These are phyloP conservation scores for Pheosia tremula DNA, from an alignment of 2,888 invertebrate species.

Conservation along the genomic window DNA sequence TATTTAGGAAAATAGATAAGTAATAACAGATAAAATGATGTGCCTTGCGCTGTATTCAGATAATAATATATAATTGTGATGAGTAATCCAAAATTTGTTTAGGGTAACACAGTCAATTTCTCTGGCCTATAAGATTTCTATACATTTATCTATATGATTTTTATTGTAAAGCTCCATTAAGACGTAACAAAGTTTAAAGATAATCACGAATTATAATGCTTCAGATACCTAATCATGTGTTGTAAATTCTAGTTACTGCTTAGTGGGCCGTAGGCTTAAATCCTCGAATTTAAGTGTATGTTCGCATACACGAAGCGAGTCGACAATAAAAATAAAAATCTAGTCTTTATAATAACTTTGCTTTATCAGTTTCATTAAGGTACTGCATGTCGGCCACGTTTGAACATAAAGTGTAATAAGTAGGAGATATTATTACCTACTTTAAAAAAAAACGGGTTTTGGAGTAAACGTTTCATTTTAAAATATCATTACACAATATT, in stretches of 20 bases:
- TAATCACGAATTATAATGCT: too few relatives aligned
- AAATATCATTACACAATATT: neutral
- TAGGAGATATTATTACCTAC: neutral
- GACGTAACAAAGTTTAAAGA: constrained; percentile 17
- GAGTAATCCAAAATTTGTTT: constrained; percentile 61
- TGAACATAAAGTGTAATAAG: constrained; percentile 11
- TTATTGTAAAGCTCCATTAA: constrained; percentile 31
- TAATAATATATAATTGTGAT: constrained; percentile 48
- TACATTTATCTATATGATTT: constrained; percentile 63
- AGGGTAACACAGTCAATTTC: constrained; percentile 80
- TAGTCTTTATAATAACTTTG: constrained; percentile 74
- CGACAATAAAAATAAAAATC: constrained; percentile 79
- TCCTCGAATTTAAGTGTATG: constrained; percentile 79
- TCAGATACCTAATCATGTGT: too few relatives aligned
- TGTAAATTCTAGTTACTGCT: constrained; percentile 10
- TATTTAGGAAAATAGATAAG: constrained; percentile 52
- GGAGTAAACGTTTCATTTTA: neutral
- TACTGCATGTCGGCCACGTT: constrained; percentile 19
- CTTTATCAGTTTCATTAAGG: constrained; percentile 58
- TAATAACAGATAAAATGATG: constrained; percentile 66
- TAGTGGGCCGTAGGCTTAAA: constrained; percentile 34
- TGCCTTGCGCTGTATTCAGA: constrained; percentile 79
- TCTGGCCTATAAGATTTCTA: constrained; percentile 70
- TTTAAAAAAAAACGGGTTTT: neutral
- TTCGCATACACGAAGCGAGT: constrained; percentile 71